Evolutionary conservation across 2,888 invertebrate genomes (phyloP).

Genomic region (Meteorus cinctellus): DNA sequence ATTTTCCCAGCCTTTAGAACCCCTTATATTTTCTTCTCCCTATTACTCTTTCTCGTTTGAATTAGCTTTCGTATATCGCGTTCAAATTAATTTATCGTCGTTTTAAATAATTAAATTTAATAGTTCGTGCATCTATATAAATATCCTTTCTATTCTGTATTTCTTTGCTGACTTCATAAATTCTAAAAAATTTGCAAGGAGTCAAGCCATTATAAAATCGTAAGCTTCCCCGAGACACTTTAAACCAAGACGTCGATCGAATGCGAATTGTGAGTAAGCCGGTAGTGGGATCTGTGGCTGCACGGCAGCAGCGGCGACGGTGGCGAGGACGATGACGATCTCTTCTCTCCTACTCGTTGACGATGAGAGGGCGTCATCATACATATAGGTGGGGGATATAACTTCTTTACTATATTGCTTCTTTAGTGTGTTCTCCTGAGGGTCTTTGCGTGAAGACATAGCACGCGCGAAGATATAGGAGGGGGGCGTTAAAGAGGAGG

Average conservation of each 20-base stretch:
- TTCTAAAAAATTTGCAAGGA: constrained; percentile 79
- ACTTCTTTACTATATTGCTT: constrained; percentile 40
- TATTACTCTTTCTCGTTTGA: constrained; percentile 18
- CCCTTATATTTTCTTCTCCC: constrained; percentile 18
- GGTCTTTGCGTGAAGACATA: neutral
- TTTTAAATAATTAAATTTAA: constrained; percentile 34
- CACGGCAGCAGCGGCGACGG: neutral
- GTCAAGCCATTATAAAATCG: constrained; percentile 84
- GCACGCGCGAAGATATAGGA: neutral
- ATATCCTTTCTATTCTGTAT: constrained; percentile 47
- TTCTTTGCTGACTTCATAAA: constrained; percentile 66
- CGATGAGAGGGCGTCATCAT: constrained; percentile 16
- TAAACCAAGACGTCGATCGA: constrained; percentile 93
- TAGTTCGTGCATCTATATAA: constrained; percentile 41
- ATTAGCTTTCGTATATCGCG: constrained; percentile 41
- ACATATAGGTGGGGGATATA: constrained; percentile 26
- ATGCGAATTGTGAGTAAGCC: constrained; percentile 91
- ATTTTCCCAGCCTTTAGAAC: constrained; percentile 39
- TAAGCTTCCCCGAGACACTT: constrained; percentile 75
- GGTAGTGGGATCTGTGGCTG: constrained; percentile 76
- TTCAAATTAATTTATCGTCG: constrained; percentile 36
- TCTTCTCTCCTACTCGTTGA: constrained; percentile 34
- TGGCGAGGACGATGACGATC: constrained; percentile 16
- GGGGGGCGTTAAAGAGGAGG: constrained; percentile 1
- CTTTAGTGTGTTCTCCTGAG: constrained; percentile 37